Percentiles rank a stretch among this genome's conserved stretches.
Evolutionary conservation across 1,140 invertebrate genomes (phyloP).

Genomic region (Zaprionus taronus): DNA sequence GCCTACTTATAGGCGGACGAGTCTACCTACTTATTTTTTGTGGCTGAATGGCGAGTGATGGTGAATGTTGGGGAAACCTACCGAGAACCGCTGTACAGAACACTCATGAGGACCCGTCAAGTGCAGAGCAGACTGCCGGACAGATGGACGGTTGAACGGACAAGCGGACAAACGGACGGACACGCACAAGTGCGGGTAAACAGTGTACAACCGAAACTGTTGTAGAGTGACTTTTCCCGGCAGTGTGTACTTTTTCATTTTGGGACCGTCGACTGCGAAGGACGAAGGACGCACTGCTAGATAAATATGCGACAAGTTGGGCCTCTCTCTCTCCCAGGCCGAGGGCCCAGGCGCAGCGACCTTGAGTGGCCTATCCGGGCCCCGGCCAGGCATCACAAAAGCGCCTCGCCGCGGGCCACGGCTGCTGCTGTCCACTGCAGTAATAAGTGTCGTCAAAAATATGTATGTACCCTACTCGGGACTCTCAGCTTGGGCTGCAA

Average conservation of each 20-base stretch:
- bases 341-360: constrained; percentile 11
- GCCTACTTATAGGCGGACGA: not conserved
- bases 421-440: constrained; percentile 39
- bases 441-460: constrained; percentile 55
- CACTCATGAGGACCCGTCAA: constrained; percentile 1
- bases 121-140: not conserved
- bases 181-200: constrained; percentile 9
- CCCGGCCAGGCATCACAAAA: not conserved
- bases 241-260: constrained; percentile 21
- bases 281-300: constrained; percentile 22
- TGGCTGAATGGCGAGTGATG: not conserved
- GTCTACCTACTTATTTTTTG: not conserved
- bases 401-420: constrained; percentile 24
- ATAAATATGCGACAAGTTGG: constrained; percentile 54
- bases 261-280: constrained; percentile 1
- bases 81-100: not conserved
- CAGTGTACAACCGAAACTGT: constrained; percentile 18
- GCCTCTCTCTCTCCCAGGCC: constrained; percentile 24
- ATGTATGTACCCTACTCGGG: constrained; percentile 32
- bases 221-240: constrained; percentile 25
- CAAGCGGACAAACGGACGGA: not conserved
- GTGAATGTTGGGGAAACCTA: not conserved
- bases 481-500: constrained; percentile 17
- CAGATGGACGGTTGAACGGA: not conserved
- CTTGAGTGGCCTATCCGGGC: constrained; percentile 25